These are phyloP conservation scores for Willowsia nigromaculata DNA, from an alignment of 2,888 invertebrate species.

Conservation along the genomic window DNA sequence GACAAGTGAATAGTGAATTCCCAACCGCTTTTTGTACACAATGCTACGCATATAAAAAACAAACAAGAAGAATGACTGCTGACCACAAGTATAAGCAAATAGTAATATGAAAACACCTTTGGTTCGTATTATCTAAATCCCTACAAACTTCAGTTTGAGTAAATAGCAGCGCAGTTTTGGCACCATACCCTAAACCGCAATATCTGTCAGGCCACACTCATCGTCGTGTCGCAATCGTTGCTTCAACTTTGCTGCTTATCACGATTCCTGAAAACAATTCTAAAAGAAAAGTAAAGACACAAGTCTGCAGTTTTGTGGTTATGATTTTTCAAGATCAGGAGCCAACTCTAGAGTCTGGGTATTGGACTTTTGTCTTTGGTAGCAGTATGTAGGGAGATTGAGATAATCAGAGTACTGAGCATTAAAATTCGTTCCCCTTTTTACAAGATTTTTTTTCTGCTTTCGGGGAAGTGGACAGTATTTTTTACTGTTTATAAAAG, in stretches of 20 bases:
- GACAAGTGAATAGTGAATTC: constrained; percentile 52
- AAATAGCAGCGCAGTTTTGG: constrained; percentile 54
- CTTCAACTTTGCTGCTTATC: neutral
- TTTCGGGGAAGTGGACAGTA: constrained; percentile 43
- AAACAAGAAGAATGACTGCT: constrained; percentile 11
- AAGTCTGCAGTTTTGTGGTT: constrained; percentile 51
- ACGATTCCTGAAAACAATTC: constrained; percentile 44
- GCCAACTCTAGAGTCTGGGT: neutral
- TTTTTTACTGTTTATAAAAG: constrained; percentile 32
- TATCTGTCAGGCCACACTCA: constrained; percentile 65
- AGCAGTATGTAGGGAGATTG: neutral
- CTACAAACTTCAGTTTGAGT: constrained; percentile 42
- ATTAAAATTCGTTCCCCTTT: neutral
- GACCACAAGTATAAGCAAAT: constrained; percentile 66
- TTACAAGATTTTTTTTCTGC: neutral
- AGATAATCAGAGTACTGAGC: too few species aligned
- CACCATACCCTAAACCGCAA: constrained; percentile 67
- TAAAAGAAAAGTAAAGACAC: constrained; percentile 21
- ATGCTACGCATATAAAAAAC: neutral
- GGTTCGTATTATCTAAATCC: constrained; percentile 52
- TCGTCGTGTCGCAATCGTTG: constrained; percentile 24
- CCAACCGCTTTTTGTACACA: constrained; percentile 53
- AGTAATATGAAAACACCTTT: constrained; percentile 66
- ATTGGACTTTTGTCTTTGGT: neutral
- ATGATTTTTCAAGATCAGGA: constrained; percentile 45